Conservation (phyloP, 2,113 vertebrate genomes). For the Cheirogaleus medius region DNA sequence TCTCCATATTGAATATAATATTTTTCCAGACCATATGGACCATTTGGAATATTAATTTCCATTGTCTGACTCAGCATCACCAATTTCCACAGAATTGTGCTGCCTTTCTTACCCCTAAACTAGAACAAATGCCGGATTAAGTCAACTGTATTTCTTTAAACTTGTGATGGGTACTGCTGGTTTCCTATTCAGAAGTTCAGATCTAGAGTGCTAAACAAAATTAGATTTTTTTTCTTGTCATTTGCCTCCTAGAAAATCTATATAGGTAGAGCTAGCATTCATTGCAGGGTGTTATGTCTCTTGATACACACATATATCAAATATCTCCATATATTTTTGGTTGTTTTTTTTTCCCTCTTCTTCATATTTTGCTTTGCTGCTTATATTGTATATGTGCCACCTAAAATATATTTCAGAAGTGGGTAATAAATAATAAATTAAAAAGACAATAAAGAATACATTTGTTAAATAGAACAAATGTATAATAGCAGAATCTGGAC, state of each 20-base stretch:
- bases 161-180: neutral
- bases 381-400: neutral
- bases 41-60: neutral
- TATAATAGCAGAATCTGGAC: neutral
- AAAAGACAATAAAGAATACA: neutral
- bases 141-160: neutral
- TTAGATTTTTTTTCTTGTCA: neutral
- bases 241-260: neutral
- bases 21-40: neutral
- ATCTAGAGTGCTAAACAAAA: neutral
- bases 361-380: neutral
- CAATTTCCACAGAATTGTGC: neutral
- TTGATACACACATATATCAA: neutral
- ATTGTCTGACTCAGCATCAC: neutral
- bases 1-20: neutral
- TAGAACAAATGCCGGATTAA: neutral
- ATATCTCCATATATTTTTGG: neutral
- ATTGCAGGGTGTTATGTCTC: neutral
- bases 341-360: neutral
- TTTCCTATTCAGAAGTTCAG: neutral
- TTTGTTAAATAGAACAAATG: neutral
- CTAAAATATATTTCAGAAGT: constrained; percentile 7
- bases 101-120: neutral
- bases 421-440: neutral
- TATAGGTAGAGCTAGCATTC: neutral